A percentile compares a stretch with the other conserved stretches of the same genome.
Evolutionary conservation across 2,113 vertebrate species (phyloP).

Genomic region (pig (Sus scrofa)): T2T-Sscrofa CM000824.6:217580501-217581000

Average conservation of each 20-base stretch:
- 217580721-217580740: neutral
- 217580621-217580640: slow-evolving; percentile 59
- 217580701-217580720: slow-evolving; percentile 40
- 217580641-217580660: slow-evolving; percentile 64
- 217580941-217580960: neutral
- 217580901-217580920: neutral
- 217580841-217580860: neutral
- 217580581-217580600: slow-evolving; percentile 53
- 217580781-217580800: neutral
- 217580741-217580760: neutral
- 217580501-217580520: slow-evolving; percentile 25
- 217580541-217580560: neutral
- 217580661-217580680: slow-evolving; percentile 52
- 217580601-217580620: slow-evolving; percentile 65
- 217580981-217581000: neutral
- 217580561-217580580: slow-evolving; percentile 30
- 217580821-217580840: neutral
- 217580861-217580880: neutral
- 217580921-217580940: neutral
- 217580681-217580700: neutral
- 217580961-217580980: neutral
- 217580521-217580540: neutral
- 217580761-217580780: neutral
- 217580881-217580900: neutral
- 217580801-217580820: neutral